Base-by-base conservation (phyloP, 2,797 vertebrate genomes). In the Sitta carolinensis region DNA sequence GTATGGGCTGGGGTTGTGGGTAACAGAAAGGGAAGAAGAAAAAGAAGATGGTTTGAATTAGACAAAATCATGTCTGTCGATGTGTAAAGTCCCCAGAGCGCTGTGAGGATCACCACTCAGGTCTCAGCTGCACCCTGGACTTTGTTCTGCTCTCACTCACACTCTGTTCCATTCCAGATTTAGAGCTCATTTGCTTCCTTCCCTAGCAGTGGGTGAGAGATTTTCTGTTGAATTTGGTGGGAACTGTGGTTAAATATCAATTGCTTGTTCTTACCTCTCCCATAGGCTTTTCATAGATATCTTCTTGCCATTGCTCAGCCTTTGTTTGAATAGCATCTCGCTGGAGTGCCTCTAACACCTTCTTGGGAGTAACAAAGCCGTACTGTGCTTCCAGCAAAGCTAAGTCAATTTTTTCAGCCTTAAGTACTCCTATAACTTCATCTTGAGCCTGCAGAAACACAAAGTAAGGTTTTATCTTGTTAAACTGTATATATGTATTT, bases 241-340 rank as follows among this genome's bases (percentile, higher is more conserved):
- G 17, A 94, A 22, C 42, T 43, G 3, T 23, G 25, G 20, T 87
- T 90, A 91, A 87, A 66, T 74, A 62, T 34, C 43, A 54, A 4
- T 68, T 70, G 20, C 17, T 38, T 7, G 1, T 74, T 72, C 95
- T 91, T 98, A 99, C 99, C 99, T 99, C 99, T 42, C 97, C 97
- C 98, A 99, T 99, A 90, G 99, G 99, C 97, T 98, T 99, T 97
- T 99, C 98, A 13, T 99, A 99, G 97, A 99, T 98, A 96, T 99
- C 99, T 90, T 99, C 99, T 96, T 99, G 98, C 97, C 98, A 98
- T 84, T 96, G 91, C 16, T 98, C 98, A 36, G 96, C 92, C 91
- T 98, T 99, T 91, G 97, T 98, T 98, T 99, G 99, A 92, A 99
- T 98, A 94, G 98, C 98, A 43, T 99, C 99, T 97, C 99, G 97